These are phyloP conservation scores for Gallinago solitaria DNA, from an alignment of 2,797 vertebrate species.

Conservation along the genomic window DNA sequence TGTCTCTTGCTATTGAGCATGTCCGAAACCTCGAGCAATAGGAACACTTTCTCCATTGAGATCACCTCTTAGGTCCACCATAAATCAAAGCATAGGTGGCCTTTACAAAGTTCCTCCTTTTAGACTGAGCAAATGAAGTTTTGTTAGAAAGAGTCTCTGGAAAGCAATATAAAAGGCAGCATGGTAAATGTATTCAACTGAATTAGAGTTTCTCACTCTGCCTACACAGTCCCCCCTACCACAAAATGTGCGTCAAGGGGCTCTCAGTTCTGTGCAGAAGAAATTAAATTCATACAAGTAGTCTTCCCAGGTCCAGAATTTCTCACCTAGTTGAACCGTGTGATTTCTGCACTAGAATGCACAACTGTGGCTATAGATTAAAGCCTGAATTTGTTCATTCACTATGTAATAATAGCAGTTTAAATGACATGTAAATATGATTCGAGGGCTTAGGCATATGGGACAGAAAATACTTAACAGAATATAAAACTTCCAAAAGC, in stretches of 20 bases:
- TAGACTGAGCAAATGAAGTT: not conserved
- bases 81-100: not conserved
- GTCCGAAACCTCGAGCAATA: not conserved
- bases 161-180: not conserved
- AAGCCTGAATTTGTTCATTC: not conserved
- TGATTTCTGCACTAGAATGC: not conserved
- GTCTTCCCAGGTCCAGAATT: not conserved
- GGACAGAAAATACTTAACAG: not conserved
- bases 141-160: not conserved
- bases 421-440: not conserved
- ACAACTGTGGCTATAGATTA: not conserved
- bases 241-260: not conserved
- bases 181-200: not conserved
- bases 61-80: not conserved
- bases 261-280: not conserved
- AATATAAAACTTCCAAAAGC: not conserved
- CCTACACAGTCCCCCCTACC: not conserved
- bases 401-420: not conserved
- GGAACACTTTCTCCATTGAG: not conserved
- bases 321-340: not conserved
- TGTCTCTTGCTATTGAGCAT: not conserved
- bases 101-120: not conserved
- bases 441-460: not conserved
- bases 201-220: not conserved
- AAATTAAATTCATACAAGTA: not conserved